Evolutionary conservation across 2,113 vertebrate genomes (phyloP).

Genomic region (Bombycilla garrulus): DNA sequence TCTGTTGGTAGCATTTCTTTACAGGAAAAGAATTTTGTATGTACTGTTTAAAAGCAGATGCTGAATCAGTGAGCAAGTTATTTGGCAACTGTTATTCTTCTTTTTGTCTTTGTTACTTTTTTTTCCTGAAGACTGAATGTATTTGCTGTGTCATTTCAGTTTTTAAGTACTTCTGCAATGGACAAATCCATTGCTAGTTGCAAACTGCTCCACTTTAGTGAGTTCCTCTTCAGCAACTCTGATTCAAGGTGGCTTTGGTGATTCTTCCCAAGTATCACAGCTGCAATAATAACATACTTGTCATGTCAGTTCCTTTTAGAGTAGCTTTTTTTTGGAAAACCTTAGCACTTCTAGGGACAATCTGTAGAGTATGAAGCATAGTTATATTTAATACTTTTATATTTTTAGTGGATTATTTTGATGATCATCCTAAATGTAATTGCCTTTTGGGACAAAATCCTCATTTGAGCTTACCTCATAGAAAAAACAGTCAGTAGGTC

Average conservation of each 20-base stretch:
- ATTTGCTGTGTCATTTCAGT: not conserved
- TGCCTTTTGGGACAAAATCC: not conserved
- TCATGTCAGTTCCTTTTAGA: not conserved
- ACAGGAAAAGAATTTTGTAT: not conserved
- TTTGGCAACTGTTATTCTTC: not conserved
- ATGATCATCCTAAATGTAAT: not conserved
- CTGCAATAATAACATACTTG: not conserved
- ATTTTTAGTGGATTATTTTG: not conserved
- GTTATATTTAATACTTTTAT: not conserved
- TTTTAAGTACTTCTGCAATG: not conserved
- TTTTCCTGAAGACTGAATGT: not conserved
- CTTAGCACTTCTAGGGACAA: not conserved
- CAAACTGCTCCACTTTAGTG: not conserved
- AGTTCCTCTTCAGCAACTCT: not conserved
- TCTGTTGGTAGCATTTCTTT: not conserved
- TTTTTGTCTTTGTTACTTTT: not conserved
- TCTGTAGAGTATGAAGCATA: not conserved
- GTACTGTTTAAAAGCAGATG: not conserved
- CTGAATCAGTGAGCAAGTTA: not conserved
- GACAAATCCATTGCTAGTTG: not conserved
- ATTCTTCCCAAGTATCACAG: not conserved
- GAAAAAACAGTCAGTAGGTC: not conserved
- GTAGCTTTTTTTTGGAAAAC: not conserved
- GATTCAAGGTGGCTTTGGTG: not conserved
- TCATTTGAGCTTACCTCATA: not conserved